Evolutionary conservation across 2,888 invertebrate genomes (phyloP), one percentile per base, ranked within the genome.

Genomic region (Habroteleia sp.): DNA sequence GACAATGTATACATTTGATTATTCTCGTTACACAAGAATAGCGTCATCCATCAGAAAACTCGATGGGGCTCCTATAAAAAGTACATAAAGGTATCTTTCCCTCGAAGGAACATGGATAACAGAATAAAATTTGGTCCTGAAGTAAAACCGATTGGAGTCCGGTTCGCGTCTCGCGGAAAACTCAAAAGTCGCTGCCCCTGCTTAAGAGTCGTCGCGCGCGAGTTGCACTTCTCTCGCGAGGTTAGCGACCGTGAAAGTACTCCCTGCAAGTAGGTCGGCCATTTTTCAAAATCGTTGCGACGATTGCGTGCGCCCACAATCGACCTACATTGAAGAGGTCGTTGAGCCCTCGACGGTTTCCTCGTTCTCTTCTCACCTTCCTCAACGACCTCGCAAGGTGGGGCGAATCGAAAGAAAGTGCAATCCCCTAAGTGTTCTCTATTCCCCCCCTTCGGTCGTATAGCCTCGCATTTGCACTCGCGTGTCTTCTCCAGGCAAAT

Each of bases 161-260:
- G 33, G 13, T n/a, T 41, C 8, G 39, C 42, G 35, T 25, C 46
- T 48, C 58, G 54, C 60, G 74, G 68, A 56, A 74, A 74, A 68
- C 60, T 44, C 48, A 56, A 74, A 68, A 68, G 63, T 68, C 62
- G 14, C 62, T 44, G 66, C 73, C 66, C 66, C 60, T 52, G 65
- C 48, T 52, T 39, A 29, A 31, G 54, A 73, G 66, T 54, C 60
- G 62, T 68, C 52, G 62, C 66, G 62, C 62, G 71, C 73, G 62
- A 77, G 66, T 41, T 66, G 65, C 69, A 74, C 66, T 74, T 74
- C 68, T 74, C 74, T 77, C 83, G 80, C 78, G 86, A 83, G 87
- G 87, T 87, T 86, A 87, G 84, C 85, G 88, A 86, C 88, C 88
- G 88, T 88, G 88, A 88, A 88, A 88, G 88, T 88, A 85, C 85